Evolutionary conservation across 1,140 invertebrate genomes (phyloP), one percentile per base, ranked within the genome.

Genomic region (Drosophila orosa): DNA sequence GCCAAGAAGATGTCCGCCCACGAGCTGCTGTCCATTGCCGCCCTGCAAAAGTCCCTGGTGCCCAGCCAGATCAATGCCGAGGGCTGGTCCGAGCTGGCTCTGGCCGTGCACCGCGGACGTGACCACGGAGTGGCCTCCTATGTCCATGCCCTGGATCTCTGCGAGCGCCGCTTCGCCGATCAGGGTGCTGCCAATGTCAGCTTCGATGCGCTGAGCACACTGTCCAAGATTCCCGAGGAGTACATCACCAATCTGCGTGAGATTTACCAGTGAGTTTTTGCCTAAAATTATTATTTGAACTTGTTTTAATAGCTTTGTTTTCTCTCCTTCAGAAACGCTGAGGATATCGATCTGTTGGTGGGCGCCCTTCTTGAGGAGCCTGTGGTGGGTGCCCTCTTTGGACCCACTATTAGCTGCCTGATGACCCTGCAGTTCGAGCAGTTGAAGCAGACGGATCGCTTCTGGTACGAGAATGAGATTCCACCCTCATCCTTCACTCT

Each of bases 401-500:
- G 97, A 1, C 95, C 96, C 12, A 98, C 97, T 1, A 95, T 98
- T 45, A 95, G 95, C n/a, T 98, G 97, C 86, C 93, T 98, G 2
- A 82, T 98, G 0, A 95, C 95, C 13, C 90, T 95, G 25, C 97
- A 98, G 86, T 97, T 98, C 78, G 94, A 94, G 29, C 95, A 95
- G 52, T 91, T 97, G 1, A 95, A 96, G 69, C 95, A 95, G 78
- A 96, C 96, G 35, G 97, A 98, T 93, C 94, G 98, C 60, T 99
- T 98, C 85, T 99, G 98, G 97, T 99, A 98, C 80, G 98, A 99
- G 92, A 98, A 98, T 87, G 98, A 98, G 89, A 94, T 98, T 29
- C 97, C 97, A 0, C 97, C 97, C 0, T 97, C 97, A 2, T 95
- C 97, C 8, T 95, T 98, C 68, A 95, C 93, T 8, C 82, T 94